phyloP scores from a whole-genome alignment of 2,113 vertebrate genomes.

The Equus przewalskii region DNA sequence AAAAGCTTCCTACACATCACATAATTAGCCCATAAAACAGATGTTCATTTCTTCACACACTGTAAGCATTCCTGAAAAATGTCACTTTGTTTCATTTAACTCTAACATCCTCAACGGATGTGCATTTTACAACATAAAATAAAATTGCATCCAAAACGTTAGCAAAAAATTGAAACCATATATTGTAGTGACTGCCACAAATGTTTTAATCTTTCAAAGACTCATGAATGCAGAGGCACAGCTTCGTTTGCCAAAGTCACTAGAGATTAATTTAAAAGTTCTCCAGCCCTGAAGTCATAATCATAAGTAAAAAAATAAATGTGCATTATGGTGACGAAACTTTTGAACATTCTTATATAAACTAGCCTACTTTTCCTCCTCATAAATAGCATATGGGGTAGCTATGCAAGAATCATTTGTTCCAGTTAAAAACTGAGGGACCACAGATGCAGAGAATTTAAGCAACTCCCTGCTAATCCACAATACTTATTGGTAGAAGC shows the following conservation, averaged over 20 bases:
- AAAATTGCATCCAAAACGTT: slow-evolving; percentile 2
- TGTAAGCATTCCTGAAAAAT: slow-evolving; percentile 35
- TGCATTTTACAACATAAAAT: not conserved
- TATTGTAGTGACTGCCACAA: not conserved
- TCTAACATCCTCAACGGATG: not conserved
- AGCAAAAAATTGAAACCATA: not conserved
- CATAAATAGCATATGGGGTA: not conserved
- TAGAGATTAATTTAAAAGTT: not conserved
- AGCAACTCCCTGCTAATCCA: not conserved
- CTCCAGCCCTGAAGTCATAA: not conserved
- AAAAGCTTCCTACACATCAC: not conserved
- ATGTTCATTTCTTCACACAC: slow-evolving; percentile 64
- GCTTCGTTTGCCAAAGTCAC: not conserved
- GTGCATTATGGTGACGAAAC: not conserved
- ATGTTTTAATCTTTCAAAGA: slow-evolving; percentile 35
- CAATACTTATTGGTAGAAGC: not conserved
- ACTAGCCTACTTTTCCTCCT: not conserved
- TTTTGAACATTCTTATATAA: not conserved
- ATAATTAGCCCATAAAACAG: slow-evolving; percentile 71
- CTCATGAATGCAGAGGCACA: not conserved
- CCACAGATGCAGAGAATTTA: not conserved
- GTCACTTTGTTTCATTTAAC: slow-evolving; percentile 39
- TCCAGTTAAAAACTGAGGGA: not conserved
- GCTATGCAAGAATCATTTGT: not conserved
- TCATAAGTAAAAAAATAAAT: not conserved